These are phyloP conservation scores for Neotoxoptera formosana DNA, from an alignment of 1,140 invertebrate genomes.

Conservation along the genomic window DNA sequence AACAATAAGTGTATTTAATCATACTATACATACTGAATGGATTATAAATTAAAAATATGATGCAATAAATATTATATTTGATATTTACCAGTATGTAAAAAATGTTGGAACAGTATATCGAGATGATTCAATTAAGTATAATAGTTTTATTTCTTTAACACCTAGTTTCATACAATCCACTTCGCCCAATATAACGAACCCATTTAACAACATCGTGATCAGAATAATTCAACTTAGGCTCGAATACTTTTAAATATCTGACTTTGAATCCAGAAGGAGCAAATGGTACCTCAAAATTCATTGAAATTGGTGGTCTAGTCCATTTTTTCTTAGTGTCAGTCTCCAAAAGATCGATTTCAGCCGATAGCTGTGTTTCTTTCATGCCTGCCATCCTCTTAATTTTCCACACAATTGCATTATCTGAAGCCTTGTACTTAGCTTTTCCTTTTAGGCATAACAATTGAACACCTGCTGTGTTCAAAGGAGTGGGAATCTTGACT, in stretches of 20 bases:
- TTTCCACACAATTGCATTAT: constrained; percentile 99
- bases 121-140: neutral
- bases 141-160: constrained; percentile 73
- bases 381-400: constrained; percentile 99
- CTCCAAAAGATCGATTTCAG: constrained; percentile 98
- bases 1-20: constrained; percentile 31
- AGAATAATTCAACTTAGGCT: constrained; percentile 99
- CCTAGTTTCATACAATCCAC: constrained; percentile 98
- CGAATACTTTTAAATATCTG: constrained; percentile 98
- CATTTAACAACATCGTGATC: constrained; percentile 99
- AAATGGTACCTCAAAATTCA: constrained; percentile 98
- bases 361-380: constrained; percentile 99
- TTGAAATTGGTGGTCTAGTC: constrained; percentile 99
- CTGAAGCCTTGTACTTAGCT: constrained; percentile 99
- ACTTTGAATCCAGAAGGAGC: constrained; percentile 99
- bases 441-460: constrained; percentile 99
- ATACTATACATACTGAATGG: neutral
- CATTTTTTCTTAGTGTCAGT: constrained; percentile 99
- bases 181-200: constrained; percentile 99
- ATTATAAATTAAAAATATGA: constrained; percentile 4
- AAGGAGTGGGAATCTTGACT: constrained; percentile 97
- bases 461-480: constrained; percentile 98
- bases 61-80: constrained; percentile 20
- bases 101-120: neutral
- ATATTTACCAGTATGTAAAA: neutral